phyloP scores from a whole-genome alignment of 2,113 vertebrate genomes.

The Pycnonotus jocosus region DNA sequence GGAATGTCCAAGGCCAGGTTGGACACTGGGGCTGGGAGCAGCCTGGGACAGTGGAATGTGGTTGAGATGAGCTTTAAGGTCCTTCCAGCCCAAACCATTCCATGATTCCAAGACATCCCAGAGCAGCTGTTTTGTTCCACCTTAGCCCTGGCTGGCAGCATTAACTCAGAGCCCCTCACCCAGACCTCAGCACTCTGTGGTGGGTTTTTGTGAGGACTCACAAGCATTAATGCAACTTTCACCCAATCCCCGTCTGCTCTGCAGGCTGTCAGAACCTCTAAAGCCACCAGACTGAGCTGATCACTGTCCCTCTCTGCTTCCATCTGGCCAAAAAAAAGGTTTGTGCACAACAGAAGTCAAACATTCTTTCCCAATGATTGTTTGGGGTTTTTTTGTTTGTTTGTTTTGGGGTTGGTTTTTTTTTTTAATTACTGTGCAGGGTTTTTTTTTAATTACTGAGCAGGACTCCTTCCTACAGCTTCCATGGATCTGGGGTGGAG shows the following conservation, averaged over 20 bases:
- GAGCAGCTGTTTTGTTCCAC: neutral
- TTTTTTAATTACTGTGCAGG: too few species aligned
- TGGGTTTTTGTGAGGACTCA: neutral
- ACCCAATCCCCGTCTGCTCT: neutral
- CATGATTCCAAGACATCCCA: neutral
- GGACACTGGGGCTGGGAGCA: too few species aligned
- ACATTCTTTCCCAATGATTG: neutral
- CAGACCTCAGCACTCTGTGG: neutral
- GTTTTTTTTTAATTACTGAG: neutral
- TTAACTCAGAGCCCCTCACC: neutral
- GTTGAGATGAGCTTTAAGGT: neutral
- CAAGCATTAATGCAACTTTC: neutral
- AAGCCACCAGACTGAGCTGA: neutral
- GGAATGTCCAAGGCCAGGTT: accelerated
- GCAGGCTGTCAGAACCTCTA: neutral
- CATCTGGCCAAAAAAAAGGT: neutral
- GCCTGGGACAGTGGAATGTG: accelerated
- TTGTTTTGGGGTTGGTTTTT: too few species aligned
- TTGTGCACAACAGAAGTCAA: neutral
- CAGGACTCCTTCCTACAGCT: neutral
- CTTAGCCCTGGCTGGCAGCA: accelerated
- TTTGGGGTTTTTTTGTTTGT: too few species aligned
- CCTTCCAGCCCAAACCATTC: neutral
- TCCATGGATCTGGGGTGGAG: neutral
- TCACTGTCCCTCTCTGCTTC: neutral